These are phyloP conservation scores for Euproctis similis DNA, from an alignment of 2,888 invertebrate genomes.

Conservation along the genomic window DNA sequence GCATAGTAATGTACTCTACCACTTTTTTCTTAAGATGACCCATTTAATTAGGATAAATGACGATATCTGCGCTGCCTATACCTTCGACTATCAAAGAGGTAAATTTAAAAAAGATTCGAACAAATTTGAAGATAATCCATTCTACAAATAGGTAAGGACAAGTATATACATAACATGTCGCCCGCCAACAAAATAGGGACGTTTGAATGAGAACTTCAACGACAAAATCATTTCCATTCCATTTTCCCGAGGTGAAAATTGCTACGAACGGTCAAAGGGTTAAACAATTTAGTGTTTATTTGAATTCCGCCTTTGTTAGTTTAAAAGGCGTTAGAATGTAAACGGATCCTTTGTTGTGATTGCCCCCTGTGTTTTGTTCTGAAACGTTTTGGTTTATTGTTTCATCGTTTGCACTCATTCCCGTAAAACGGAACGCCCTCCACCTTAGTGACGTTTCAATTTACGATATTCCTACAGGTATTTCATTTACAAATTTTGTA, in stretches of 20 bases:
- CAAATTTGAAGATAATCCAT: too few species aligned
- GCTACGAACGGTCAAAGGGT: constrained; percentile 73
- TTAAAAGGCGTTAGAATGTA: constrained; percentile 72
- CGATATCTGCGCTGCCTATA: too few species aligned
- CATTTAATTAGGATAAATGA: too few species aligned
- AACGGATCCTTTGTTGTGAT: constrained; percentile 68
- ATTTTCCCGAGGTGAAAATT: constrained; percentile 71
- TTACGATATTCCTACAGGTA: constrained; percentile 10
- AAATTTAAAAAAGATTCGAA: too few species aligned
- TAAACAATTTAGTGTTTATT: constrained; percentile 73
- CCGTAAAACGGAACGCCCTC: constrained; percentile 7
- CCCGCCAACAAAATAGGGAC: constrained; percentile 18
- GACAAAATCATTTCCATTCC: constrained; percentile 68
- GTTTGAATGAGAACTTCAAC: constrained; percentile 49
- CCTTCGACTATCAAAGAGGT: too few species aligned
- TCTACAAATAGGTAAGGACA: too few species aligned
- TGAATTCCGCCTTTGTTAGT: constrained; percentile 72
- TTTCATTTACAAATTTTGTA: too few species aligned
- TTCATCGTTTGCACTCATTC: constrained; percentile 25
- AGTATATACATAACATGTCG: too few species aligned
- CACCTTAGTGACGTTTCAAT: constrained; percentile 20
- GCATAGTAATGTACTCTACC: too few species aligned
- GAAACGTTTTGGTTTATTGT: constrained; percentile 26
- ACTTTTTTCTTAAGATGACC: too few species aligned
- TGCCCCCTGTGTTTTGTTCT: constrained; percentile 51